Base-by-base conservation (phyloP, 2,888 invertebrate genomes). In the Aleiodes alternator region DNA sequence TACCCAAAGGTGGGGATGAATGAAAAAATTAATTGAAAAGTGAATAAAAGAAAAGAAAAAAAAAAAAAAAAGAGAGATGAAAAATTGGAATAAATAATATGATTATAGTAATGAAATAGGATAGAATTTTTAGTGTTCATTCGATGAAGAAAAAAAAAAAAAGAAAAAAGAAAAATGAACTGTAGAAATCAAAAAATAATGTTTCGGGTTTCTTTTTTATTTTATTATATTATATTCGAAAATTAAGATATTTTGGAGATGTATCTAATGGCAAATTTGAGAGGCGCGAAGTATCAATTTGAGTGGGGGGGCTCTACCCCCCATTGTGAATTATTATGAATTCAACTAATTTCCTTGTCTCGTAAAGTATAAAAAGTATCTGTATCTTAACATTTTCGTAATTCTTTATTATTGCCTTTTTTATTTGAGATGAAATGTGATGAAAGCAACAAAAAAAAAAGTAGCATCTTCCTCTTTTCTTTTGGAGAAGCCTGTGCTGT, bases 321-420 rank as follows among this genome's bases (percentile, higher is more conserved):
- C 74, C 64, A 64, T 80, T 59, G 84, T 77, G 85, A 82, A 81
- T 86, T 87, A 87, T 86, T 87, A 87, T 84, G 83, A 83, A 86
- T 86, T 87, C 84, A 87, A 85, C 87, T 86, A 87, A 87, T 87
- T 87, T 86, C 84, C 84, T 81, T 86, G 87, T 85, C 86, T 87
- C 87, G 82, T 86, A 87, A 87, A 86, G 80, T 82, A 83, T 77
- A 78, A 76, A 80, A 83, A 83, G 83, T 43, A 84, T 34, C 82
- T 34, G 34, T 70, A 43, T 43, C 23, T 23, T 23, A 23, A 23
- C 23, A 23, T 23, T 23, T 23, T n/a, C 43, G 38, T 68, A 56
- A 57, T 29, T 68, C 56, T 73, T 55, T 57, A 43, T 61, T 38
- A 16, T 53, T 43, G 56, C 56, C 68, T 69, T 14, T 61, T 43